Conservation (phyloP, 2,797 vertebrate species). For the Lophura swinhoii region DNA sequence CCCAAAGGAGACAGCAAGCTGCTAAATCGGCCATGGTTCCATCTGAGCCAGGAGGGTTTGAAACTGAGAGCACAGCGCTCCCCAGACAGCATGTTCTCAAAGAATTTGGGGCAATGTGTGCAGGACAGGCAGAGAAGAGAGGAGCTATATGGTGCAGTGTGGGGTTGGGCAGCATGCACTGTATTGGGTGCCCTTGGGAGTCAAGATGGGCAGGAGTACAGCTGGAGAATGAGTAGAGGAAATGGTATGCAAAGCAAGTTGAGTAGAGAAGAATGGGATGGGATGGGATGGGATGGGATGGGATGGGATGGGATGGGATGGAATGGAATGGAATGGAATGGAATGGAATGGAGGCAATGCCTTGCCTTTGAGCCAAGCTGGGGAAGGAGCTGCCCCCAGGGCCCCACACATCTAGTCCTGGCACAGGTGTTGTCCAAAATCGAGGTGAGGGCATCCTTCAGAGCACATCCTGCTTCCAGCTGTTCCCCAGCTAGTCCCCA, state of each 20-base stretch:
- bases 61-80: background rate
- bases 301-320: too few relatives aligned
- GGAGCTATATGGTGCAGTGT: background rate
- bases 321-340: too few relatives aligned
- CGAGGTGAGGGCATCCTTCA: background rate
- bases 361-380: background rate
- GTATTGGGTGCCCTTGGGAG: too few relatives aligned
- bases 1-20: background rate
- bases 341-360: too few relatives aligned
- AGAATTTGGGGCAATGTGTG: background rate
- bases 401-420: accelerated
- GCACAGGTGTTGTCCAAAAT: background rate
- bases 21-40: background rate
- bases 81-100: accelerated
- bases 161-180: background rate
- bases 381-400: background rate
- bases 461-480: background rate
- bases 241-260: background rate
- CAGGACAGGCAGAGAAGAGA: background rate
- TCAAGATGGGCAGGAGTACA: background rate
- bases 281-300: background rate
- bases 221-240: background rate
- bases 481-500: background rate
- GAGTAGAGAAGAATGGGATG: background rate
- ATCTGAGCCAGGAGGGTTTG: background rate